phyloP scores from a whole-genome alignment of 2,113 vertebrate genomes.

The Vulpes vulpes region DNA sequence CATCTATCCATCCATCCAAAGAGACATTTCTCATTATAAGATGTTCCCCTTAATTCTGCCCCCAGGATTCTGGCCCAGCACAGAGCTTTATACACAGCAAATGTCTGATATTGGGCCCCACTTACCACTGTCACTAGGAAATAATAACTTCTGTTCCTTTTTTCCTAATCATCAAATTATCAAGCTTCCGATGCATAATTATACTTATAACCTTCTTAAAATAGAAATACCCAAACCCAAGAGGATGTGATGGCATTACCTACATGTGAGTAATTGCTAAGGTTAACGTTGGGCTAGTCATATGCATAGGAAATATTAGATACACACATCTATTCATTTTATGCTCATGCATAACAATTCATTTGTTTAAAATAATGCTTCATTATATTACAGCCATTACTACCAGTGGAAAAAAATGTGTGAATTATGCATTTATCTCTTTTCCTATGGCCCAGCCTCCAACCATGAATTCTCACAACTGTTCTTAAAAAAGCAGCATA shows the following conservation, averaged over 20 bases:
- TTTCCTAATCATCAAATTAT: neutral
- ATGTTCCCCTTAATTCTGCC: neutral
- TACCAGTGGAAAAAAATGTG: neutral
- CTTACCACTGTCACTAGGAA: neutral
- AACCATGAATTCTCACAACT: neutral
- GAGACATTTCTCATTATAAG: neutral
- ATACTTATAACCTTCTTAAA: neutral
- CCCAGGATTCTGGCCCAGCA: neutral
- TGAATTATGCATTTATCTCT: neutral
- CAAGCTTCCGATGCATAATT: neutral
- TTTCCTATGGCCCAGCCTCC: neutral
- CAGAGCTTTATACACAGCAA: neutral
- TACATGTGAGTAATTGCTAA: neutral
- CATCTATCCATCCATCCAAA: neutral
- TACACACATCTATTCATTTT: neutral
- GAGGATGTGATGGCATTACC: neutral
- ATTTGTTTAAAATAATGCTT: neutral
- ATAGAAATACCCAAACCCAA: neutral
- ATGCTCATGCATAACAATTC: neutral
- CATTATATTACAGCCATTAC: neutral
- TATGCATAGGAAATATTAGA: neutral
- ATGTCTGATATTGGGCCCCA: rapidly evolving
- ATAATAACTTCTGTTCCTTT: neutral
- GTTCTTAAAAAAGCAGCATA: neutral
- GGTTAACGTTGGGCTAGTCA: neutral